Base-by-base conservation (phyloP, 2,113 vertebrate species). In the Isichthys henryi region DNA sequence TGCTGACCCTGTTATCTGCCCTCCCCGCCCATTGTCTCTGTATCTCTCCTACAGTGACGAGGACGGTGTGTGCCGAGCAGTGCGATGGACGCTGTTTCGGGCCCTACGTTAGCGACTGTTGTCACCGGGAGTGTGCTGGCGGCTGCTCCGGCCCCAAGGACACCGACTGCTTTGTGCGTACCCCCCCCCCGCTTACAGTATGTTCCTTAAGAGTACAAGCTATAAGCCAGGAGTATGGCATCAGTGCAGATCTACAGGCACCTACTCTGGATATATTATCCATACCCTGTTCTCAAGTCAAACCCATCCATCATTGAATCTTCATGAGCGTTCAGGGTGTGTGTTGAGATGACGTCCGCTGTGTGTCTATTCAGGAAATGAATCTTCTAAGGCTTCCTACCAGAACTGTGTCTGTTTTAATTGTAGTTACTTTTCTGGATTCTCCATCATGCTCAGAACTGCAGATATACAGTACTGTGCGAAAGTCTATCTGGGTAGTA, bases 71-170 rank as follows among this genome's bases (percentile, higher is more conserved):
- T 84, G 98, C 98, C 0, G 97, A 99, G 93, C 98, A 99, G 94
- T 99, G 98, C 90, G 98, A 99, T 31, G 97, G 98, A 50, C 97
- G 98, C 87, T 99, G 98, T 94, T 99, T 98, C 0, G 97, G 98
- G 70, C 97, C 98, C 27, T 99, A 97, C 23, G 97, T 99, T 94
- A 99, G 98, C 0, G 97, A 99, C 95, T 99, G 98, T 94, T 99
- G 98, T 93, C 98, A 99, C 90, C 96, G 98, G 0, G 98, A 99
- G 92, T 99, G 98, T 0, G 98, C 98, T 0, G 98, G 98, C 15
- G 98, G 98, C 92, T 99, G 98, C 91, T 97, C 95, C 0, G 98
- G 98, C 92, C 98, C 98, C 7, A 99, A 99, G 94, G 97, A 99
- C 95, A 99, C 97, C 0, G 98, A 99, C 91, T 99, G 98, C 95